Conservation (phyloP, 2,888 invertebrate genomes). For the Bellardia bayeri region DNA sequence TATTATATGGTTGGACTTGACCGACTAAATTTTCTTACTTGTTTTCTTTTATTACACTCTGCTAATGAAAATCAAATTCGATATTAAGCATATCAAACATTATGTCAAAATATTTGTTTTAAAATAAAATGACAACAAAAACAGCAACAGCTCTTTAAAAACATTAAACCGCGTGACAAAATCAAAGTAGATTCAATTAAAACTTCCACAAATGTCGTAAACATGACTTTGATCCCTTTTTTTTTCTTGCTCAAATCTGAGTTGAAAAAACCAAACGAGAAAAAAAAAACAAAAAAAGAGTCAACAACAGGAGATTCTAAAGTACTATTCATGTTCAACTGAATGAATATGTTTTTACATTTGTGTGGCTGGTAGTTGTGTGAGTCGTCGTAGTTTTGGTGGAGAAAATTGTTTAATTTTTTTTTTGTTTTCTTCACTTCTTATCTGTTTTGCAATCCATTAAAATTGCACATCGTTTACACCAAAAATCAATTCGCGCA, state of each 20-base stretch:
- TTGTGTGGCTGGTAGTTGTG: conserved; percentile 23
- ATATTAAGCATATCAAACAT: conserved; percentile 40
- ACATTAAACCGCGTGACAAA: conserved; percentile 70
- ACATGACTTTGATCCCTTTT: conserved; percentile 71
- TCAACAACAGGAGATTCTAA: conserved; percentile 40
- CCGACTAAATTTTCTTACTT: too few species aligned
- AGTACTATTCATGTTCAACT: conserved; percentile 44
- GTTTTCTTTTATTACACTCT: background rate
- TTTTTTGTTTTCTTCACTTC: conserved; percentile 73
- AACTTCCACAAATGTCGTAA: conserved; percentile 72
- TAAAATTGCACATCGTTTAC: conserved; percentile 85
- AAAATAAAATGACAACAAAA: background rate
- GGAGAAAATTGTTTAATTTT: conserved; percentile 42
- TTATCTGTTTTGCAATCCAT: conserved; percentile 84
- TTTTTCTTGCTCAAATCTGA: background rate
- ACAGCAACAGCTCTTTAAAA: conserved; percentile 14
- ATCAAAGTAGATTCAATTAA: conserved; percentile 74
- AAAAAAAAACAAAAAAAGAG: conserved; percentile 8
- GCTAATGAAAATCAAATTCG: conserved; percentile 30
- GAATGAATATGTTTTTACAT: conserved; percentile 13
- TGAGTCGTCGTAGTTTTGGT: conserved; percentile 49
- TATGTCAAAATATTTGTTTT: conserved; percentile 59
- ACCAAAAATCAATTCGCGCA: conserved; percentile 84
- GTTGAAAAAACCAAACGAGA: conserved; percentile 1
- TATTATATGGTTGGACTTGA: too few species aligned